These are phyloP conservation scores for Tokudaia tokunoshimensis DNA, from an alignment of 2,797 vertebrate species.

Conservation along the genomic window DNA sequence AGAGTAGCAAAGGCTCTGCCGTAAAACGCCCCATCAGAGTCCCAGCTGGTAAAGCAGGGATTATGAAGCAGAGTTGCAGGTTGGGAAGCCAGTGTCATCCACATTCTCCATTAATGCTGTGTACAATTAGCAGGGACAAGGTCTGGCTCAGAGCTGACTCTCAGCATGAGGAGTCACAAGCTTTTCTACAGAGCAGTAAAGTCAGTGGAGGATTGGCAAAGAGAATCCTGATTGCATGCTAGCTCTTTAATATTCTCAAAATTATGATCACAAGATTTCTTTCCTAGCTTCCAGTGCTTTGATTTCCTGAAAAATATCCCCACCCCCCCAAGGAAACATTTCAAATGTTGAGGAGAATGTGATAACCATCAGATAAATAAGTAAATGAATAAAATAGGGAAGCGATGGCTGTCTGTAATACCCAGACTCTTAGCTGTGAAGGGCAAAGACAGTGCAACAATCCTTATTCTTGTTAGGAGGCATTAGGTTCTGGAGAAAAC, in stretches of 20 bases:
- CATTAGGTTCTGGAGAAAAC: neutral
- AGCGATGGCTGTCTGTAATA: neutral
- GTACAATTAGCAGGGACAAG: slow-evolving; percentile 55
- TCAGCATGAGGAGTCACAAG: slow-evolving; percentile 27
- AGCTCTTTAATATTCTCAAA: slow-evolving; percentile 25
- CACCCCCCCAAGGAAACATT: neutral
- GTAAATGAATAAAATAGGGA: neutral
- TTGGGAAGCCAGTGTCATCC: slow-evolving; percentile 66
- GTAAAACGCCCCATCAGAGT: slow-evolving; percentile 77
- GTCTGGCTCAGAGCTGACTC: slow-evolving; percentile 57
- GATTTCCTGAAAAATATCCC: slow-evolving; percentile 1
- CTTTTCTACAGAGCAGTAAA: slow-evolving; percentile 40
- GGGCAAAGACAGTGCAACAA: neutral
- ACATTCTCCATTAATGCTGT: slow-evolving; percentile 11
- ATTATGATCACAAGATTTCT: slow-evolving; percentile 14
- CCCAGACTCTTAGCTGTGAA: neutral
- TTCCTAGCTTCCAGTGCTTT: slow-evolving; percentile 32
- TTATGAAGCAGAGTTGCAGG: slow-evolving; percentile 73
- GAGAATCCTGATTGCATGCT: neutral
- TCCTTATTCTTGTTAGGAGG: neutral
- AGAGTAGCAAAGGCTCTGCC: slow-evolving; percentile 76
- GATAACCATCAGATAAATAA: slow-evolving; percentile 32
- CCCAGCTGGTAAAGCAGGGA: slow-evolving; percentile 81
- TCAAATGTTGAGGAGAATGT: neutral
- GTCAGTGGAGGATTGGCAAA: neutral